phyloP scores from a whole-genome alignment of 2,113 vertebrate species.

The Sphaerodactylus townsendi region DNA sequence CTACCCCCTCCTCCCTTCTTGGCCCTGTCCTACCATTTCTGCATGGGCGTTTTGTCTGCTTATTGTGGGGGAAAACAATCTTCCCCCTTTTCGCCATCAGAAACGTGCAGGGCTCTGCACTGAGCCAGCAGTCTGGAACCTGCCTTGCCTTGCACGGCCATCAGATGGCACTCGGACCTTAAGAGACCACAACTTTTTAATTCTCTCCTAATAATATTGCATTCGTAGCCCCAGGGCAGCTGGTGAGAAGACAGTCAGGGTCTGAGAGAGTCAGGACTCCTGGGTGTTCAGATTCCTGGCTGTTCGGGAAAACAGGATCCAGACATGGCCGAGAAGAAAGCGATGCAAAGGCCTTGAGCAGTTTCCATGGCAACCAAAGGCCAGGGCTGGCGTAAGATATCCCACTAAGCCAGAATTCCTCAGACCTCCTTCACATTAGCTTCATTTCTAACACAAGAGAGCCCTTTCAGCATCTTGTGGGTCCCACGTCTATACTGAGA shows the following conservation, averaged over 20 bases:
- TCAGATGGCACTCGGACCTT: neutral
- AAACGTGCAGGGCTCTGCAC: too few relatives aligned
- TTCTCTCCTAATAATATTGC: too few relatives aligned
- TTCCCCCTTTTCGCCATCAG: too few relatives aligned
- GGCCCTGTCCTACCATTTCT: too few relatives aligned
- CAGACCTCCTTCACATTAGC: neutral
- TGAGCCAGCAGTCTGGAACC: neutral
- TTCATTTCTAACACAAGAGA: neutral
- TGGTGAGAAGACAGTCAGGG: neutral
- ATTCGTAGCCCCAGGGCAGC: neutral
- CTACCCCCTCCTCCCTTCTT: too few relatives aligned
- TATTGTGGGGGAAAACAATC: too few relatives aligned
- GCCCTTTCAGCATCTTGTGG: neutral
- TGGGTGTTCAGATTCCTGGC: neutral
- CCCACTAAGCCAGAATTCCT: neutral
- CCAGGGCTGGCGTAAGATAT: neutral
- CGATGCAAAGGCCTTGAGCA: neutral
- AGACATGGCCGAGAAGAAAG: neutral
- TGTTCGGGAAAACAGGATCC: neutral
- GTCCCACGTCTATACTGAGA: neutral
- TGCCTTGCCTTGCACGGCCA: neutral
- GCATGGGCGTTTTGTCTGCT: too few relatives aligned
- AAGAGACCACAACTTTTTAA: neutral
- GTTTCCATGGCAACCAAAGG: slow-evolving; percentile 7
- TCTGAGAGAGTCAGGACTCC: neutral